Evolutionary conservation across 2,113 vertebrate species (phyloP).

Genomic region (Anguilla japonica): DNA sequence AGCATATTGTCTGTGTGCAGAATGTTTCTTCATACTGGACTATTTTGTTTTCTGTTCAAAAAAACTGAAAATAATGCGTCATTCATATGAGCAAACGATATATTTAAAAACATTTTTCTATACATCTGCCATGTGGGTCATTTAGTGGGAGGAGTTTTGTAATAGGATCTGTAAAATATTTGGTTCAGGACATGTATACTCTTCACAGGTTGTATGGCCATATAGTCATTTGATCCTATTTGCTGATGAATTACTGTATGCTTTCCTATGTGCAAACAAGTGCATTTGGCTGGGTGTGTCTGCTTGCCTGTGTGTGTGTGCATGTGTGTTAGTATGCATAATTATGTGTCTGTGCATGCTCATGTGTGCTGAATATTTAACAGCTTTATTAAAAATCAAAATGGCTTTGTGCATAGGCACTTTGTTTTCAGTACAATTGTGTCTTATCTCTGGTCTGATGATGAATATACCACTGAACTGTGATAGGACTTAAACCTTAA

Average conservation of each 20-base stretch:
- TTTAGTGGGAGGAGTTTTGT: slow-evolving; percentile 24
- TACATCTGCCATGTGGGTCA: slow-evolving; percentile 23
- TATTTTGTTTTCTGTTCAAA: neutral
- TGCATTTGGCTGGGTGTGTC: neutral
- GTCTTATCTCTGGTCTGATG: neutral
- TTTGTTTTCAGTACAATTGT: neutral
- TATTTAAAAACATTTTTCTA: neutral
- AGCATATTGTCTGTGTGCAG: neutral
- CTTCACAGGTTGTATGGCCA: neutral
- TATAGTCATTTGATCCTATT: slow-evolving; percentile 3
- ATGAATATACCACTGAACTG: slow-evolving; percentile 13
- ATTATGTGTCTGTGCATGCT: neutral
- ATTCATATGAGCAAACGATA: neutral
- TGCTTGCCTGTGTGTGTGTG: neutral
- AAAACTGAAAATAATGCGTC: neutral
- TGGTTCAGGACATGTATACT: slow-evolving; percentile 2
- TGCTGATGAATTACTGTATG: neutral
- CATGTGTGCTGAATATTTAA: neutral
- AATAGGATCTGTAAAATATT: slow-evolving; percentile 25
- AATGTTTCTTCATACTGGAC: neutral
- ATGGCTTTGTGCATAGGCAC: neutral
- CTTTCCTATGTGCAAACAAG: neutral
- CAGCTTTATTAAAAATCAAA: neutral
- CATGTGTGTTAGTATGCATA: neutral
- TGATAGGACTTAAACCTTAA: slow-evolving; percentile 8